phyloP scores from a whole-genome alignment of 2,888 invertebrate species.

The Micropterix aruncella region DNA sequence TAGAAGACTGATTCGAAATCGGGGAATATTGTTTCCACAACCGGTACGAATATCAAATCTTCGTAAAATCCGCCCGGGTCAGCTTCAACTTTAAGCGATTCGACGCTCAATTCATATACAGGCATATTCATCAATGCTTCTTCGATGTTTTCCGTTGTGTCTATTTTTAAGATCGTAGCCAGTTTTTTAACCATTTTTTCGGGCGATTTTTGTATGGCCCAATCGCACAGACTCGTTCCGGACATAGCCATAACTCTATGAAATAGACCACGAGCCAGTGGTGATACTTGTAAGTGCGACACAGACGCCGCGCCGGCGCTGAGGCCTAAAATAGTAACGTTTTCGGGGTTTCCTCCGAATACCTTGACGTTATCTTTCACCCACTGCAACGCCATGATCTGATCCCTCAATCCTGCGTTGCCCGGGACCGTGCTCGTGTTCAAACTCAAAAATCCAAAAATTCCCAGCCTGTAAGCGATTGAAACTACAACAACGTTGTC shows the following conservation, averaged over 20 bases:
- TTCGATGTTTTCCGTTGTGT: not conserved
- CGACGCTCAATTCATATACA: too few relatives aligned
- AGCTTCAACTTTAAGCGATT: not conserved
- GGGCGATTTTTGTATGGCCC: not conserved
- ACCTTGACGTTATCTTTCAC: not conserved
- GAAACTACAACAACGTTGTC: not conserved
- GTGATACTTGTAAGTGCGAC: not conserved
- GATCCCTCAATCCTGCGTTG: not conserved
- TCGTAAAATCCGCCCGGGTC: not conserved
- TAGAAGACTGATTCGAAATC: conserved; percentile 21
- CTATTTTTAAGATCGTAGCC: not conserved
- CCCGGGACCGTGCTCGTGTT: not conserved
- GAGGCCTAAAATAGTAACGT: not conserved
- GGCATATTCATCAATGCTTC: too few relatives aligned
- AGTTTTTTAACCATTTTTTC: not conserved
- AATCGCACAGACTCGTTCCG: not conserved
- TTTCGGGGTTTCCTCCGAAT: not conserved
- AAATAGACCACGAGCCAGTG: not conserved
- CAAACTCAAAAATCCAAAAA: not conserved
- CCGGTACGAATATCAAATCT: conserved; percentile 17
- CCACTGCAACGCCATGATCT: not conserved
- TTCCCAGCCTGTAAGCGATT: not conserved
- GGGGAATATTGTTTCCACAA: conserved; percentile 23
- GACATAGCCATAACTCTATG: not conserved
- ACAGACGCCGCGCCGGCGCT: not conserved